Evolutionary conservation across 2,797 vertebrate genomes (phyloP), one percentile per base, ranked within the genome.

Genomic region (Onychomys arenicola): DNA sequence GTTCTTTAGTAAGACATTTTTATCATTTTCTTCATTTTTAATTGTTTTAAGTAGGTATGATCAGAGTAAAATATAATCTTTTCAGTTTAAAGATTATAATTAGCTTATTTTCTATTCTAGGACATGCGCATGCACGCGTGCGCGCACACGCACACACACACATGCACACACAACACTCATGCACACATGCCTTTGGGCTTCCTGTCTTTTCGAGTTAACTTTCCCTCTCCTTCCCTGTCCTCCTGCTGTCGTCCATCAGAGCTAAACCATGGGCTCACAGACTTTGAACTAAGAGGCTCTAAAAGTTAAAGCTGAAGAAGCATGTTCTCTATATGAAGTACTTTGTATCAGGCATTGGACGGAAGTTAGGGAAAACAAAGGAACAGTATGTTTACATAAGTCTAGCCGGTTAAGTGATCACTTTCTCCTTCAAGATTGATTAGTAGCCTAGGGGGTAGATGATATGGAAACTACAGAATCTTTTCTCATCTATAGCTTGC

Each of bases 171-270:
- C 55, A 57, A 57, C 55, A 57, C 55, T 5, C 57, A 17, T 5
- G 6, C 57, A 57, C 29, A 9, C 46, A 9, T 13, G 14, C 52
- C 6, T 10, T 40, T 17, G 21, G 49, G 13, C 8, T 61, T 61
- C 29, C 29, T 27, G 52, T 25, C 55, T n/a, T 34, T 14, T 8
- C 6, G 0, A 17, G 5, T 14, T 57, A 17, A 14, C 43, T 32
- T 16, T 61, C 3, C 3, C 2, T 11, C 19, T 46, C 16, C 6
- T 0, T 21, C 0, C 4, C 25, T 40, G 11, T 1, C 25, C 2
- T 8, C n/a, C 2, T 16, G 32, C n/a, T 49, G 40, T 14, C 19
- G 4, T 46, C 5, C 3, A 3, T 37, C 59, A 43, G 46, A 40
- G 10, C 16, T 25, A 52, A 65, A 52, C 6, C 43, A 76, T 21